Evolutionary conservation across 2,888 invertebrate genomes (phyloP).

Genomic region (Malacosoma neustria): DNA sequence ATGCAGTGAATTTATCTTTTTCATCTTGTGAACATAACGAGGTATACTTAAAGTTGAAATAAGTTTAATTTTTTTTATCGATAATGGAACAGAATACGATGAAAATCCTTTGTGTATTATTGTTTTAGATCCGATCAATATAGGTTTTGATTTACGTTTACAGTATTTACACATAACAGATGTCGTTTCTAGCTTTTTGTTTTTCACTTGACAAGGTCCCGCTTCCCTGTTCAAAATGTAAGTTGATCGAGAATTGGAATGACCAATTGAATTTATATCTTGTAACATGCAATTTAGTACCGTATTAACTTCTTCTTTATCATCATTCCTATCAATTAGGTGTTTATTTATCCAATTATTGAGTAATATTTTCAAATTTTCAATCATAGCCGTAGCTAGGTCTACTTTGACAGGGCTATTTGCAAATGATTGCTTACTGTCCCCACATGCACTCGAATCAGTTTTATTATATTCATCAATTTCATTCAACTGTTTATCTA

Average conservation of each 20-base stretch:
- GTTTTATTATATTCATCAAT: constrained; percentile 27
- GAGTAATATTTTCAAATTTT: constrained; percentile 42
- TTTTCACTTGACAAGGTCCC: constrained; percentile 20
- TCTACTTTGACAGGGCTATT: constrained; percentile 23
- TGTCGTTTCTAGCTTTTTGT: constrained; percentile 22
- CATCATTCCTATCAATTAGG: constrained; percentile 31
- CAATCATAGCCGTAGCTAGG: constrained; percentile 34
- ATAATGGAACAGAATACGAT: constrained; percentile 29
- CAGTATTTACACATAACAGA: constrained; percentile 19
- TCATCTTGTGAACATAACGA: constrained; percentile 27
- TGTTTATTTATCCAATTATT: constrained; percentile 42
- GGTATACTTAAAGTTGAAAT: constrained; percentile 57
- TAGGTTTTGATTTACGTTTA: constrained; percentile 13
- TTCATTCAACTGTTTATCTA: constrained; percentile 28
- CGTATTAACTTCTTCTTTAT: constrained; percentile 34
- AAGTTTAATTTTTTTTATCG: constrained; percentile 30
- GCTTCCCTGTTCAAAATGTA: constrained; percentile 31
- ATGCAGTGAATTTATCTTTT: constrained; percentile 13
- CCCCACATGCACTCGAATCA: constrained; percentile 37
- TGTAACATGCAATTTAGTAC: constrained; percentile 39
- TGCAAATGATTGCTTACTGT: constrained; percentile 23
- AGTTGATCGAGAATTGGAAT: constrained; percentile 32
- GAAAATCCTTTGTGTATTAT: constrained; percentile 17
- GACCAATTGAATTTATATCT: constrained; percentile 17
- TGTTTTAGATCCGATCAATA: constrained; percentile 6